phyloP scores from a whole-genome alignment of 2,797 vertebrate species.

The Sebastes ruberrimus region DNA sequence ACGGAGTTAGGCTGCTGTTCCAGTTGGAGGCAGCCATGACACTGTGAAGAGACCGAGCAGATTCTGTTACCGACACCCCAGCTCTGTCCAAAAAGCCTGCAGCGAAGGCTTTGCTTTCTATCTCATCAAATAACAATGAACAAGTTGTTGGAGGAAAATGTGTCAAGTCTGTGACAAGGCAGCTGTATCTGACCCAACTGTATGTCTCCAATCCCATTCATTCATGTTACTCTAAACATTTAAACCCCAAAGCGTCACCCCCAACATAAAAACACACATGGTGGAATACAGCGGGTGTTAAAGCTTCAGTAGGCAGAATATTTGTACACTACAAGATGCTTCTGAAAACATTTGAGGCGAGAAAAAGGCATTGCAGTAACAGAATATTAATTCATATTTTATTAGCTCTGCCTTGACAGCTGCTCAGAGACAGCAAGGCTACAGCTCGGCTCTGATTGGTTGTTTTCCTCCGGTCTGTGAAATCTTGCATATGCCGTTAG shows the following conservation, averaged over 20 bases:
- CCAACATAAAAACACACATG: background rate
- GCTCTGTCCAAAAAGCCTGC: slow-evolving; percentile 47
- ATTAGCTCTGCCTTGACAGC: too few relatives aligned
- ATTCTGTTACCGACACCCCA: slow-evolving; percentile 49
- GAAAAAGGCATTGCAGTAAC: too few relatives aligned
- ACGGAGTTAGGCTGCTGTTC: slow-evolving; percentile 28
- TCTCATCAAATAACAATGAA: slow-evolving; percentile 52
- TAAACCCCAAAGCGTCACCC: background rate
- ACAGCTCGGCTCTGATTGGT: too few relatives aligned
- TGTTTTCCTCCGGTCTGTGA: too few relatives aligned
- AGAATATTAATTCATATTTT: too few relatives aligned
- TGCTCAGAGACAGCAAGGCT: too few relatives aligned
- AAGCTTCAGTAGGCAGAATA: too few relatives aligned
- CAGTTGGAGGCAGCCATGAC: slow-evolving; percentile 9
- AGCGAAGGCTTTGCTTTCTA: slow-evolving; percentile 38
- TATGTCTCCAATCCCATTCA: background rate
- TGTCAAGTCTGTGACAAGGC: background rate
- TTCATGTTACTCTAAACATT: background rate
- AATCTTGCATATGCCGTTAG: too few relatives aligned
- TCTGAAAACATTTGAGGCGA: too few relatives aligned
- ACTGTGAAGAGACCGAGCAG: slow-evolving; percentile 27
- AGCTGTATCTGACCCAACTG: background rate
- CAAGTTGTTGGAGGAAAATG: background rate
- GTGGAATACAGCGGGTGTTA: too few relatives aligned
- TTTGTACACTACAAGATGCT: too few relatives aligned